Percentiles rank a stretch among this genome's conserved stretches.
phyloP scores from a whole-genome alignment of 2,113 vertebrate species.

The Trichomycterus rosablanca region DNA sequence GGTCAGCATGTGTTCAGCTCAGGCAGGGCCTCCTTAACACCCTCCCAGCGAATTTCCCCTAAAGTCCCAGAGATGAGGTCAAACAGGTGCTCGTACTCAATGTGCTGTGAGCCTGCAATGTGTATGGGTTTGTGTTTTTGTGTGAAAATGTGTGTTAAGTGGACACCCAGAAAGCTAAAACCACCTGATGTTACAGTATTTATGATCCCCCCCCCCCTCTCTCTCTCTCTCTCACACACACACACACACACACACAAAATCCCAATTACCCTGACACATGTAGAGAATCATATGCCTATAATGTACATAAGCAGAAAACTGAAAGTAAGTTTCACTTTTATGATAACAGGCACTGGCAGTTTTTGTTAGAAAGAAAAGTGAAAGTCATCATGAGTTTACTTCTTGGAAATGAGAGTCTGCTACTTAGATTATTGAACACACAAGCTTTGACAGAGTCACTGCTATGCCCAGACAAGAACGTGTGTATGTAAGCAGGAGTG shows the following conservation, averaged over 20 bases:
- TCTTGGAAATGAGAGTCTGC: constrained; percentile 3
- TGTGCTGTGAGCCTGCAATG: too few relatives aligned
- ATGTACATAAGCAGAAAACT: too few relatives aligned
- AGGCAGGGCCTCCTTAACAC: constrained; percentile 4
- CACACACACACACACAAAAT: too few relatives aligned
- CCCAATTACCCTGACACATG: too few relatives aligned
- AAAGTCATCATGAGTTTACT: background rate
- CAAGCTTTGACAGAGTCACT: constrained; percentile 5
- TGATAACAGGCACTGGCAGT: background rate
- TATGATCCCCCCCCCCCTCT: too few relatives aligned
- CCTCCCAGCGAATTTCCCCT: background rate
- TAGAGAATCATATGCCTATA: too few relatives aligned
- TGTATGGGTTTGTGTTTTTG: too few relatives aligned
- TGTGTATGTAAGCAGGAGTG: too few relatives aligned
- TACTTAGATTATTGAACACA: background rate
- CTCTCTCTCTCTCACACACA: too few relatives aligned
- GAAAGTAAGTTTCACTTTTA: background rate
- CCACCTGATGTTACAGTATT: too few relatives aligned
- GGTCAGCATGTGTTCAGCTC: constrained; percentile 16
- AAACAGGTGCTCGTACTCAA: constrained; percentile 13
- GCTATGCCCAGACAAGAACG: background rate
- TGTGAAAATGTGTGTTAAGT: background rate
- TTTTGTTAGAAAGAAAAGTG: constrained; percentile 4
- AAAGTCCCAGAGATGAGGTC: constrained; percentile 2
- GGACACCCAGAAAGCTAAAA: background rate